Percentiles rank a stretch among this genome's conserved stretches.
Evolutionary conservation across 1,140 invertebrate species (phyloP).

Genomic region (Hylaeus anthracinus): DNA sequence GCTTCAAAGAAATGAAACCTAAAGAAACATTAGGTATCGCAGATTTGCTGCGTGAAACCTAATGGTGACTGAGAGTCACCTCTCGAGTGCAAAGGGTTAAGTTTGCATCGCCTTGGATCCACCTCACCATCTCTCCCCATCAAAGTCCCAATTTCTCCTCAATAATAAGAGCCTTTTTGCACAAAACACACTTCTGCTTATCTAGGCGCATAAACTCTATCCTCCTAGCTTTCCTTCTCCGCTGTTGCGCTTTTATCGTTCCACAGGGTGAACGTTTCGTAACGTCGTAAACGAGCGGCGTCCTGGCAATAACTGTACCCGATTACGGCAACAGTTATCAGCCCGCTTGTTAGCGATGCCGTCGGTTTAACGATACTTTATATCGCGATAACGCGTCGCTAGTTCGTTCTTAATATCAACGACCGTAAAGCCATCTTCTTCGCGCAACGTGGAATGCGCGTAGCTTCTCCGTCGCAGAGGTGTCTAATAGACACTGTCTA

Average conservation of each 20-base stretch:
- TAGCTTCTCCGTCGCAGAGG: background rate
- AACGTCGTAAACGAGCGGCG: constrained; percentile 24
- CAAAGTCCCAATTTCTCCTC: background rate
- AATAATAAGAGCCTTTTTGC: background rate
- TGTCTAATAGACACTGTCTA: background rate
- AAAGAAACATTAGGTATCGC: too few relatives aligned
- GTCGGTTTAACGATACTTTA: constrained; percentile 11
- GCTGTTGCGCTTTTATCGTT: constrained; percentile 7
- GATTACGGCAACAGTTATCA: constrained; percentile 21
- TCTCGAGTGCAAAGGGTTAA: background rate
- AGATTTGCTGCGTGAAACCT: too few relatives aligned
- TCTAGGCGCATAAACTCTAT: background rate
- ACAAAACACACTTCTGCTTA: background rate
- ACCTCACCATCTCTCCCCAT: background rate
- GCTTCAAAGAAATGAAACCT: too few relatives aligned
- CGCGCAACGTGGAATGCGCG: background rate
- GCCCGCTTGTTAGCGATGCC: constrained; percentile 22
- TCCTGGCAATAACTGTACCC: constrained; percentile 7
- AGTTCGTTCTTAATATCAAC: constrained; percentile 5
- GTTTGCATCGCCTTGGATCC: constrained; percentile 2
- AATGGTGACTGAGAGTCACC: too few relatives aligned
- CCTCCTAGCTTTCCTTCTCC: background rate
- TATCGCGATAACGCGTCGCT: background rate
- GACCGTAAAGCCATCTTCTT: background rate
- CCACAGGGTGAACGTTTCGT: background rate